These are phyloP conservation scores for Bursaphelenchus mucronatus DNA, from an alignment of 1,140 invertebrate genomes.

Conservation along the genomic window DNA sequence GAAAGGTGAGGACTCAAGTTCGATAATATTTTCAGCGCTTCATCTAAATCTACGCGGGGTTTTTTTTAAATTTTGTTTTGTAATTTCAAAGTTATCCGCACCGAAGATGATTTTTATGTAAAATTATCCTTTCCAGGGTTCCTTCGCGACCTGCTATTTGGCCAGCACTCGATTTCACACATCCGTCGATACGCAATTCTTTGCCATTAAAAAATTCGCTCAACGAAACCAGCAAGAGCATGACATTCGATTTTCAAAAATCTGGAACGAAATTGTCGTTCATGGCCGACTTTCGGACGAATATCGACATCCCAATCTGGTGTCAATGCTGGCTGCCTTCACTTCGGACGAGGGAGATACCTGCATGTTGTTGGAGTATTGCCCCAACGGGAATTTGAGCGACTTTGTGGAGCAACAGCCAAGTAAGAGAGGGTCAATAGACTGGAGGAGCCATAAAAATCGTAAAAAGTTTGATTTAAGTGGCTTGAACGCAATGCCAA, in stretches of 20 bases:
- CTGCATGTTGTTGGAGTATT: constrained; percentile 42
- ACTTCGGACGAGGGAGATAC: constrained; percentile 38
- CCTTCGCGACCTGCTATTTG: constrained; percentile 43
- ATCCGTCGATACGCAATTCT: constrained; percentile 28
- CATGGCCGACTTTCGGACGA: constrained; percentile 14
- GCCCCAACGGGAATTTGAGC: constrained; percentile 35
- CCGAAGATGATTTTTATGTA: not conserved
- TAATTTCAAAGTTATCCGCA: not conserved
- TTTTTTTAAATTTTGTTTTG: not conserved
- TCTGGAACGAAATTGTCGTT: constrained; percentile 31
- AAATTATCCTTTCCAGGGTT: constrained; percentile 30
- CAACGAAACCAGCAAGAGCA: constrained; percentile 16
- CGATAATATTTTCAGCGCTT: not conserved
- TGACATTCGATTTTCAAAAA: constrained; percentile 27
- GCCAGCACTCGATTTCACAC: constrained; percentile 20
- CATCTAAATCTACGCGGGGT: not conserved
- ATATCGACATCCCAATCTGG: constrained; percentile 41
- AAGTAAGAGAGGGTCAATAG: constrained; percentile 14
- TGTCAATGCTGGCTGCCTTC: constrained; percentile 37
- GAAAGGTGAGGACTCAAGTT: not conserved
- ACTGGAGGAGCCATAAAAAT: too few relatives aligned
- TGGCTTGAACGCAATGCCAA: too few relatives aligned
- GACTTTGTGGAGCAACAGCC: constrained; percentile 34
- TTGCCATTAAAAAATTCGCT: constrained; percentile 40
- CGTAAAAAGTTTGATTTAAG: too few relatives aligned